Base-by-base conservation (phyloP, 2,888 invertebrate species). In the Cactoblastis cactorum region DNA sequence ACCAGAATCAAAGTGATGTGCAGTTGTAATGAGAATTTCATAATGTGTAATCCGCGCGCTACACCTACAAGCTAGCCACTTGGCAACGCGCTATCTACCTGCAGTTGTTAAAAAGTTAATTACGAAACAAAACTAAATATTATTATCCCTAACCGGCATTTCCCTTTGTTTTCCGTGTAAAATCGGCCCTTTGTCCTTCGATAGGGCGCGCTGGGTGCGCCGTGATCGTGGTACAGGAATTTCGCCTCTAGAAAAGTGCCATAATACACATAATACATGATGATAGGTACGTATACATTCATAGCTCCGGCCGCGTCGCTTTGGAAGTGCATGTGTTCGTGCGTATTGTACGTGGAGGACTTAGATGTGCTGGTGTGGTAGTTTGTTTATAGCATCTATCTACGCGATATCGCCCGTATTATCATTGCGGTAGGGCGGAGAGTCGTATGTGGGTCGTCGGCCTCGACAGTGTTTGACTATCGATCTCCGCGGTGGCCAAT, bases 401-500 rank as follows among this genome's bases (percentile, higher is more conserved):
- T 67, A 65, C 65, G 69, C 65, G 83, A 84, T 83, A 69, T 73
- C 62, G 74, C 67, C 75, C 72, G 72, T 91, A 83, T 74, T 62
- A 56, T 58, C 53, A 48, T 53, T 54, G 57, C 49, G 45, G 66
- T 84, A 91, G 83, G 78, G 83, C 65, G 71, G 79, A 80, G 68
- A 80, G 80, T 88, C 72, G 77, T 74, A 71, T 80, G 78, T 79
- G 76, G 85, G 84, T 85, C 86, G 87, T 80, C 76, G 88, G 84
- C 90, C 89, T 90, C 90, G 80, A 68, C 77, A 83, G 79, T 87
- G 86, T 91, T 91, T 90, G 87, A 82, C 90, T 91, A 92, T 92
- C 92, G 92, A 92, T 92, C 91, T 88, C 74, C 69, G 81, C 80
- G 81, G 80, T 83, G 85, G 83, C 92, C 92, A 92, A 92, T 92